Base-by-base conservation (phyloP, 2,797 vertebrate genomes). In the Sciurus vulgaris region DNA sequence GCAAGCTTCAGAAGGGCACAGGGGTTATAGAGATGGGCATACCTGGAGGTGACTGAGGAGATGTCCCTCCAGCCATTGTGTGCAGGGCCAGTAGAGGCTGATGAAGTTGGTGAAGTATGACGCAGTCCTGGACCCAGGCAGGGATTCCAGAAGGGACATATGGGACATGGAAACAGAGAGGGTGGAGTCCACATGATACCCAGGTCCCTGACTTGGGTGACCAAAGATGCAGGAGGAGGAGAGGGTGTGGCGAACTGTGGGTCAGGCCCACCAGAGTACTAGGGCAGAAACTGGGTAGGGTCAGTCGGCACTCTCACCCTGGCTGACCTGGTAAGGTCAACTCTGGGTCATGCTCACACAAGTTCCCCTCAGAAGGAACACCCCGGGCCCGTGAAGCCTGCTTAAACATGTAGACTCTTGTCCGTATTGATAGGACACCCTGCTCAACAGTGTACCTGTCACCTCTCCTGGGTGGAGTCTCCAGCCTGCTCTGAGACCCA, bases 341-440 rank as follows among this genome's bases (percentile, higher is more conserved):
- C 20, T 26, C 59, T 14, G 41, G n/a, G 8, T 67, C 59, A 38
- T 0, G 14, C 22, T 81, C 47, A 9, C 11, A 30, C 38, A 51
- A 54, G 26, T 56, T 78, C 30, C 38, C 47, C 10, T 30, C 26
- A 49, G 76, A 73, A 26, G 10, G 78, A 92, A 20, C 61, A 44
- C 41, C 30, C 7, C 6, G n/a, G 41, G 77, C 65, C 79, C 77
- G 56, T 17, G 35, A 56, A 96, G 76, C 38, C 74, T 77, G 49
- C 30, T 51, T 41, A 84, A 87, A 93, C 59, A 61, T 33, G 35
- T 33, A 86, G 41, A 63, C 44, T 86, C 41, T 69, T 82, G 33
- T 85, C 79, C 84, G 76, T 87, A 81, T 67, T 85, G 79, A 85
- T 78, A 72, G 79, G 67, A 49, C 35, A 28, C 41, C 78, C 41